These are phyloP conservation scores for Lates calcarifer DNA, from an alignment of 2,113 vertebrate species.

Conservation along the genomic window DNA sequence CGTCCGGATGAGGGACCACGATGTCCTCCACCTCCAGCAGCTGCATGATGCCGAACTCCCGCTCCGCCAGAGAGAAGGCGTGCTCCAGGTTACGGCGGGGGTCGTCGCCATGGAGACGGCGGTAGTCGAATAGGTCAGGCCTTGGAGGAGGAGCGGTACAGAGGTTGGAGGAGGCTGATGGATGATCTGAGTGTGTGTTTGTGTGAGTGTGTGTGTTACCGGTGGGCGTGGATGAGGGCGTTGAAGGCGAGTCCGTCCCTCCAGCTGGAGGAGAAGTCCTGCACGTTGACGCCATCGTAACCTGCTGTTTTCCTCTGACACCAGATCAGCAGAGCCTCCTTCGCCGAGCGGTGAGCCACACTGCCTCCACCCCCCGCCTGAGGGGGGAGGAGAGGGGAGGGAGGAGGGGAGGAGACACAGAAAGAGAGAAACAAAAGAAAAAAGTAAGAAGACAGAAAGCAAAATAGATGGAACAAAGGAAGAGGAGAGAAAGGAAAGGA, in stretches of 20 bases:
- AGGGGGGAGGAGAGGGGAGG: not conserved
- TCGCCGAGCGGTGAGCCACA: conserved; percentile 87
- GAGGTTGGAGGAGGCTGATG: not conserved
- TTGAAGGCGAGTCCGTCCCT: conserved; percentile 91
- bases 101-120: conserved; percentile 75
- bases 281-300: conserved; percentile 87
- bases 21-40: conserved; percentile 93
- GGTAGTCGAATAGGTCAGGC: conserved; percentile 90
- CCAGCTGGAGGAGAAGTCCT: conserved; percentile 94
- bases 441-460: too few species aligned
- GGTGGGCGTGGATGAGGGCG: conserved; percentile 92
- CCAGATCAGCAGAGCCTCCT: conserved; percentile 93
- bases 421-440: too few species aligned
- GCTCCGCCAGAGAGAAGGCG: conserved; percentile 88
- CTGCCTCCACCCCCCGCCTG: conserved; percentile 86
- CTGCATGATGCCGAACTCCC: conserved; percentile 88
- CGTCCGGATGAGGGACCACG: conserved; percentile 86
- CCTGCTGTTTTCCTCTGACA: conserved; percentile 91
- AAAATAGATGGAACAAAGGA: too few species aligned
- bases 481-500: not conserved
- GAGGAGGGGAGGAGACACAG: too few species aligned
- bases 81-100: conserved; percentile 85
- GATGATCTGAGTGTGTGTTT: conserved; percentile 58
- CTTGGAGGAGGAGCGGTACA: conserved; percentile 70
- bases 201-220: conserved; percentile 76